Conservation (phyloP, 1,140 invertebrate genomes). For the Mycetomoellerius zeteki region DNA sequence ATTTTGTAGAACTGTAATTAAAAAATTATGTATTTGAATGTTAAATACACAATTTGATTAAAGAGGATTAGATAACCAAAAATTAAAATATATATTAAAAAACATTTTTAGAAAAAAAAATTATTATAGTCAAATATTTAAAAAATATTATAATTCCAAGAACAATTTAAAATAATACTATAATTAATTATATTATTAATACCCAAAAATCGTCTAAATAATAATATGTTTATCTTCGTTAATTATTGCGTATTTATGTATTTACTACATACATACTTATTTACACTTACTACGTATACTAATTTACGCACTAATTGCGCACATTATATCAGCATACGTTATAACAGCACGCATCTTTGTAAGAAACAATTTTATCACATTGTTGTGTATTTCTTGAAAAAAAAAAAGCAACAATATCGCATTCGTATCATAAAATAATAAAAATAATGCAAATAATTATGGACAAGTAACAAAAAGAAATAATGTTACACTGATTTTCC, state of each 20-base stretch:
- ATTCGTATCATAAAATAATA: neutral
- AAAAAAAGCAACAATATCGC: neutral
- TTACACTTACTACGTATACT: too few relatives aligned
- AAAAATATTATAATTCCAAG: neutral
- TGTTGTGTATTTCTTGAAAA: neutral
- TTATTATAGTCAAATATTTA: neutral
- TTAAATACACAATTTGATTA: neutral
- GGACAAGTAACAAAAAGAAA: neutral
- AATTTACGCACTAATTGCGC: neutral
- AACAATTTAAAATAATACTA: neutral
- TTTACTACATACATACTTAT: neutral
- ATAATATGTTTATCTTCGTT: neutral
- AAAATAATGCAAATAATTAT: conserved; percentile 4
- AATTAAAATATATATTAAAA: neutral
- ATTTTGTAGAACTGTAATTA: neutral
- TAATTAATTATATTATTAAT: neutral
- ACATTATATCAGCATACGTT: neutral
- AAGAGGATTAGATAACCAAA: neutral
- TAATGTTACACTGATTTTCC: neutral
- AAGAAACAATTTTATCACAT: neutral
- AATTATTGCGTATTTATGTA: neutral
- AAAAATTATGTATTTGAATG: neutral
- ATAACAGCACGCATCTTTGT: neutral
- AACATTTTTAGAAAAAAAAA: neutral
- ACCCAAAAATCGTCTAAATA: neutral